These are phyloP conservation scores for Coleophora flavipennella DNA, from an alignment of 2,888 invertebrate species.

Conservation along the genomic window DNA sequence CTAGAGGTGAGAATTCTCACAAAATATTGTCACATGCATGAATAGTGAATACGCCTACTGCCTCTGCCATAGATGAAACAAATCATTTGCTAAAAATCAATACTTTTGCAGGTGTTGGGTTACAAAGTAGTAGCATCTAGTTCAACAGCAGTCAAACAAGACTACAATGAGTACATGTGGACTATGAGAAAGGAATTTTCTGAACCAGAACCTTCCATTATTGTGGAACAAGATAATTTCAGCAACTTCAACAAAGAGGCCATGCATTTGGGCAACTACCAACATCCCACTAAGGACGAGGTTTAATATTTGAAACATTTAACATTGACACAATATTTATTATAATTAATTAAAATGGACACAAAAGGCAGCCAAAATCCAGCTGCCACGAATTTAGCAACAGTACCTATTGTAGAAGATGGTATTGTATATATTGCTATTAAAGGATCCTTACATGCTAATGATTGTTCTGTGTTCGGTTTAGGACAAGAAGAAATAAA, in stretches of 20 bases:
- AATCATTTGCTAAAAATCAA: constrained; percentile 5
- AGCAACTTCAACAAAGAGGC: constrained; percentile 75
- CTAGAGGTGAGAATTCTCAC: constrained; percentile 73
- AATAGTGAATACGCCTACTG: too few species aligned
- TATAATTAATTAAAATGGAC: constrained; percentile 37
- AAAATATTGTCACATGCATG: too few species aligned
- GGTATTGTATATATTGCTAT: constrained; percentile 82
- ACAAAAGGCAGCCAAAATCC: constrained; percentile 46
- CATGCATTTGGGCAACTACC: constrained; percentile 57
- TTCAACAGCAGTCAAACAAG: constrained; percentile 88
- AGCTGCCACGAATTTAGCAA: constrained; percentile 35
- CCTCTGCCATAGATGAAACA: neutral
- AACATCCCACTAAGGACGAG: constrained; percentile 58
- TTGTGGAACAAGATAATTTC: constrained; percentile 75
- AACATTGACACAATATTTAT: constrained; percentile 15
- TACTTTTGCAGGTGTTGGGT: constrained; percentile 77
- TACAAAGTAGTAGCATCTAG: constrained; percentile 92
- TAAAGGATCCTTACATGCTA: constrained; percentile 84
- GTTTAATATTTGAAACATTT: constrained; percentile 33
- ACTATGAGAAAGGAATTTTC: constrained; percentile 92
- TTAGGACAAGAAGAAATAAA: constrained; percentile 78
- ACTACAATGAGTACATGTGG: constrained; percentile 94
- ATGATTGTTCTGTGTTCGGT: constrained; percentile 84
- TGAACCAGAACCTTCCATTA: constrained; percentile 82
- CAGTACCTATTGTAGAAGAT: constrained; percentile 55